Base-by-base conservation (phyloP, 1,140 invertebrate genomes). In the Laupala kohalensis region DNA sequence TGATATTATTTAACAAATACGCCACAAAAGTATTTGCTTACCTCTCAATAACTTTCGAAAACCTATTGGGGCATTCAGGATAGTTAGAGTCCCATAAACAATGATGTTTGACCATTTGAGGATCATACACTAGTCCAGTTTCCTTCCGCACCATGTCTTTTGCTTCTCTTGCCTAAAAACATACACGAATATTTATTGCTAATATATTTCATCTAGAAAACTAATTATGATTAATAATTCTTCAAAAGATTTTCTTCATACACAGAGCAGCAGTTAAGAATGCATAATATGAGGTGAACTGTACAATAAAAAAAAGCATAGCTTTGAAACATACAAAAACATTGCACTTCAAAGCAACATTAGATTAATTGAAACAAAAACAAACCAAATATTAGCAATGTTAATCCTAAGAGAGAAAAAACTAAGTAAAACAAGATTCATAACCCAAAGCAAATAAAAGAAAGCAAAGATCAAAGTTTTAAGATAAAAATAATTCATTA, bases 71-170 rank as follows among this genome's bases (percentile, higher is more conserved):
- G 76, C 86, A 86, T 80, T 97, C 94, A 4, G 90, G 90, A 82
- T 95, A 92, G 69, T 87, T 85, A 5, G 83, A 75, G 81, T 96
- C 93, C 94, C 94, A 96, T 0, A 91, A 79, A 78, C 92, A 95
- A 23, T 80, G 76, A 77, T 95, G 94, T 69, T 92, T 84, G 1
- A 83, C 77, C 92, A 95, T 94, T 2, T 85, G 82, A 67, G 85
- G 82, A 78, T 96, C 90, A 76, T 89, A 94, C 64, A 93, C 84
- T 4, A 96, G 78, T 0, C 92, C 93, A 3, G 94, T 96, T 12
- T 83, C 76, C 15, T 83, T 84, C 24, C 83, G 83, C 15, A 84
- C 76, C 75, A 84, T 80, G 0, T 77, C 78, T 77, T 88, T 88
- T 0, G 88, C 83, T 73, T 87, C 86, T 77, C 88, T 84, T n/a